Percentiles rank a stretch among this genome's conserved stretches.
phyloP scores from a whole-genome alignment of 2,113 vertebrate genomes.

The Amphiprion percula region DNA sequence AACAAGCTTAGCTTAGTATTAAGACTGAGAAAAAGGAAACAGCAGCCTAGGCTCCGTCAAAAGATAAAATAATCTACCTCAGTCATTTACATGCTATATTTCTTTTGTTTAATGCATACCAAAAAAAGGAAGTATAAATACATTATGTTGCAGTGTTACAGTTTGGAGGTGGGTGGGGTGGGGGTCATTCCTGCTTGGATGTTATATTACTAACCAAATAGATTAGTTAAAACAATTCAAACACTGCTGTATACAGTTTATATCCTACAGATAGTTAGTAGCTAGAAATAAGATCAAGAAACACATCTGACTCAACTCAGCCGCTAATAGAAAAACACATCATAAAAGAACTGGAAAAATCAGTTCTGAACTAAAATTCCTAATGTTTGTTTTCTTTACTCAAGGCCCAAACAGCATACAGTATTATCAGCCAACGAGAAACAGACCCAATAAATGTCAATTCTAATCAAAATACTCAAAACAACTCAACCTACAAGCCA shows the following conservation, averaged over 20 bases:
- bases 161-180: neutral
- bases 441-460: conserved; percentile 21
- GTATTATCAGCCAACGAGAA: conserved; percentile 3
- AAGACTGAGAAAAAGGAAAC: no score
- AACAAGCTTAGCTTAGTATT: neutral
- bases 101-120: neutral
- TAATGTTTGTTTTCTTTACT: conserved; percentile 6
- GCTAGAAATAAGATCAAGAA: neutral
- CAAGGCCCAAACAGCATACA: neutral
- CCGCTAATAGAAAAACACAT: neutral
- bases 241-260: neutral
- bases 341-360: conserved; percentile 9
- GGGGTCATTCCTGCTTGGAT: neutral
- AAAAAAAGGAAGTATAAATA: neutral
- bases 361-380: conserved; percentile 13
- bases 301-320: conserved; percentile 14
- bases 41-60: no score
- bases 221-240: neutral
- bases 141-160: neutral
- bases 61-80: no score
- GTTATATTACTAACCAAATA: neutral
- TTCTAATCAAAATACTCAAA: neutral
- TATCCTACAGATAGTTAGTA: conserved; percentile 8
- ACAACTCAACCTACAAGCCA: neutral
- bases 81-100: neutral